Evolutionary conservation across 2,113 vertebrate genomes (phyloP).

Genomic region (Hoplias malabaricus): DNA sequence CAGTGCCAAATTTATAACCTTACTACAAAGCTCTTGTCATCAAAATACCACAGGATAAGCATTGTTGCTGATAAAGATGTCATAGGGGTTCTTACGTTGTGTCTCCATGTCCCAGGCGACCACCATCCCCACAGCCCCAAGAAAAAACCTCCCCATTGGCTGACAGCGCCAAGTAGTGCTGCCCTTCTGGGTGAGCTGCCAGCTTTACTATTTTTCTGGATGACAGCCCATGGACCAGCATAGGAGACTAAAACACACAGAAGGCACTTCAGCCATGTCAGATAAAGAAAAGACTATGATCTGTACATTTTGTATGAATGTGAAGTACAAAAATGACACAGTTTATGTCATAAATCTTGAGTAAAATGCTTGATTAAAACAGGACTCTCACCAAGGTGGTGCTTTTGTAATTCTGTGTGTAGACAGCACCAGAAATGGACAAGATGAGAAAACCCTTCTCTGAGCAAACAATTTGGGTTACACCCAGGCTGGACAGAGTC

Average conservation of each 20-base stretch:
- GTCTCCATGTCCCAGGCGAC: conserved; percentile 94
- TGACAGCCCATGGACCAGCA: conserved; percentile 87
- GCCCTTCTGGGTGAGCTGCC: conserved; percentile 94
- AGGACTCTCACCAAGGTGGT: conserved; percentile 82
- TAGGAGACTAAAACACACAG: conserved; percentile 77
- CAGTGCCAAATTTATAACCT: not conserved
- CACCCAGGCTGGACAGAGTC: conserved; percentile 87
- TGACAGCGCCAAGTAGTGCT: conserved; percentile 92
- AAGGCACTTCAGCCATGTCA: too few species aligned
- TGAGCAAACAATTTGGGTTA: conserved; percentile 91
- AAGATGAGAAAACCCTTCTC: conserved; percentile 94
- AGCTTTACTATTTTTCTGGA: conserved; percentile 93
- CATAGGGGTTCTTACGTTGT: conserved; percentile 80
- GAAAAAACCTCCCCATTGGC: conserved; percentile 94
- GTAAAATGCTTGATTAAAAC: not conserved
- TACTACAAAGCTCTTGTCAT: not conserved
- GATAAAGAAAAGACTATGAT: too few species aligned
- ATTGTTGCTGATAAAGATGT: not conserved
- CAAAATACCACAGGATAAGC: not conserved
- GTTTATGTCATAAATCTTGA: not conserved
- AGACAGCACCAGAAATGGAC: conserved; percentile 88
- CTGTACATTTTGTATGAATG: too few species aligned
- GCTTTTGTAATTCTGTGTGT: conserved; percentile 92
- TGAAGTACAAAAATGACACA: too few species aligned
- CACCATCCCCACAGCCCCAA: conserved; percentile 97